A percentile compares a stretch with the other conserved stretches of the same genome.
Evolutionary conservation across 1,140 invertebrate genomes (phyloP).

Genomic region (Maniola jurtina): DNA sequence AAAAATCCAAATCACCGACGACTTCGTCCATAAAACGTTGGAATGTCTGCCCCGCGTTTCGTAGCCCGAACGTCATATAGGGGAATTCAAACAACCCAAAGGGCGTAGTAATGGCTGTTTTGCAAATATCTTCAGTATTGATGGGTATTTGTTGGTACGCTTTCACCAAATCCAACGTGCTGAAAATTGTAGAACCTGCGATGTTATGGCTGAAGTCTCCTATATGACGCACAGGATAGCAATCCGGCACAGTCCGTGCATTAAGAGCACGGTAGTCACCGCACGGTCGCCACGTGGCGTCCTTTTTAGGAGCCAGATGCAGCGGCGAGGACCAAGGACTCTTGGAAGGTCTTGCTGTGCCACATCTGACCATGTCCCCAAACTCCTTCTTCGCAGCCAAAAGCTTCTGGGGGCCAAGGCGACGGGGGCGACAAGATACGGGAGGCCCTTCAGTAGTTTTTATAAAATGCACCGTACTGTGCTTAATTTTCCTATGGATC

Average conservation of each 20-base stretch:
- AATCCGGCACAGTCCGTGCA: too few species aligned
- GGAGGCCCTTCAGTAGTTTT: too few species aligned
- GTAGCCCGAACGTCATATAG: conserved; percentile 19
- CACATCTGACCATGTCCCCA: not conserved
- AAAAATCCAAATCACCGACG: conserved; percentile 9
- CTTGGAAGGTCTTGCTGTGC: conserved; percentile 20
- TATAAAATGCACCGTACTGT: too few species aligned
- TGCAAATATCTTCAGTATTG: conserved; percentile 6
- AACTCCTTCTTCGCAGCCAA: too few species aligned
- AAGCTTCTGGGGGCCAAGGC: too few species aligned
- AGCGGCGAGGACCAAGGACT: conserved; percentile 21
- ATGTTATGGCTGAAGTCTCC: too few species aligned
- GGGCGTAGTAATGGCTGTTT: conserved; percentile 21
- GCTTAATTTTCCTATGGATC: too few species aligned
- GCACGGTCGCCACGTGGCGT: conserved; percentile 19
- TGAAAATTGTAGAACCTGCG: too few species aligned
- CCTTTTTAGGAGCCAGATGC: conserved; percentile 21
- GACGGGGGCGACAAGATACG: too few species aligned
- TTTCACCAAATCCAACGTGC: not conserved
- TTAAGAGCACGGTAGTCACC: not conserved
- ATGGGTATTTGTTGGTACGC: conserved; percentile 20
- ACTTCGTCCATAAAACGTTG: conserved; percentile 20
- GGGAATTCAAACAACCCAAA: conserved; percentile 17
- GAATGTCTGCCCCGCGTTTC: conserved; percentile 22
- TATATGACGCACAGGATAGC: too few species aligned